These are phyloP conservation scores for Psophia crepitans DNA, from an alignment of 2,113 vertebrate genomes.

Conservation along the genomic window DNA sequence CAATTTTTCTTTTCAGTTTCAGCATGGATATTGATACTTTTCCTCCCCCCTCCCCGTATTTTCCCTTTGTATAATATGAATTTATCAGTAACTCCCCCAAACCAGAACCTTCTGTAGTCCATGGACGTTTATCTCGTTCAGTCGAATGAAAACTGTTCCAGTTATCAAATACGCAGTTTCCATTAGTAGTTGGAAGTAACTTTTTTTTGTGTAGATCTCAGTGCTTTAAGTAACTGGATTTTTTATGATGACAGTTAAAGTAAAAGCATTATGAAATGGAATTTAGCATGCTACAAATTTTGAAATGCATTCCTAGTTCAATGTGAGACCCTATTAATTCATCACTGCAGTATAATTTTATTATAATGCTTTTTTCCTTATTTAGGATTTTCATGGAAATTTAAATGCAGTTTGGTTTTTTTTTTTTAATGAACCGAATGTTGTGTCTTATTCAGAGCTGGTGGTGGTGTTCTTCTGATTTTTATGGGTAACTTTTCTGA, in stretches of 20 bases:
- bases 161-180: background rate
- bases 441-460: background rate
- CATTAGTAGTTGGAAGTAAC: conserved; percentile 8
- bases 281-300: background rate
- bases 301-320: background rate
- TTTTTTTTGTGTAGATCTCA: background rate
- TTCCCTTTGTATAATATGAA: background rate
- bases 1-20: background rate
- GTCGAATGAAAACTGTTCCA: background rate
- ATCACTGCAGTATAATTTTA: background rate
- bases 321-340: background rate
- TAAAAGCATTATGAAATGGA: conserved; percentile 29
- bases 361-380: background rate
- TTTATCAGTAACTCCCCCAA: background rate
- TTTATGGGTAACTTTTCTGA: background rate
- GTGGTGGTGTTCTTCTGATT: background rate
- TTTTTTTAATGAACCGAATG: background rate
- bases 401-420: background rate
- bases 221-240: background rate
- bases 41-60: fast-evolving
- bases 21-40: background rate
- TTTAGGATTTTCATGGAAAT: conserved; percentile 20
- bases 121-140: background rate
- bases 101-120: background rate
- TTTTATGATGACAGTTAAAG: conserved; percentile 13